These are phyloP conservation scores for Agrotis segetum DNA, from an alignment of 2,888 invertebrate species.

Conservation along the genomic window DNA sequence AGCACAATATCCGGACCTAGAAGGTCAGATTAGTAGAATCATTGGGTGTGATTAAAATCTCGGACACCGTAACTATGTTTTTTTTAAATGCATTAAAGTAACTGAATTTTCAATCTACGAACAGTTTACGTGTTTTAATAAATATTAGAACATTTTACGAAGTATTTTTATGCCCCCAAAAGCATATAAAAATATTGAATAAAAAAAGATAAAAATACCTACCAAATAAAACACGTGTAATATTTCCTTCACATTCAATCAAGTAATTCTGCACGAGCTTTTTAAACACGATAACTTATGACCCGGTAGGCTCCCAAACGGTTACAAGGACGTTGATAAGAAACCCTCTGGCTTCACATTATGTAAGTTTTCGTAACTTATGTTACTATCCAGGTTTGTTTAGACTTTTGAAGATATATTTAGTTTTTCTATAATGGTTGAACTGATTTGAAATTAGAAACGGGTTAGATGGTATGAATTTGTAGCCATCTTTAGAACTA, in stretches of 20 bases:
- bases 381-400: constrained; percentile 28
- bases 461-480: constrained; percentile 1
- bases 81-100: too few relatives aligned
- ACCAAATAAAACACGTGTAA: not conserved
- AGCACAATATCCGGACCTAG: too few relatives aligned
- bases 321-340: constrained; percentile 83
- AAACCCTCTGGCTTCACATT: constrained; percentile 67
- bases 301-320: constrained; percentile 77
- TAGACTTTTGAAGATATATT: constrained; percentile 10
- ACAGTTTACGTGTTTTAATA: too few relatives aligned
- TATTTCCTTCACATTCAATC: constrained; percentile 49
- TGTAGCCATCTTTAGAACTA: not conserved
- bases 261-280: constrained; percentile 56
- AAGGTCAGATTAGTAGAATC: too few relatives aligned
- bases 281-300: constrained; percentile 71
- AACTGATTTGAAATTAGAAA: constrained; percentile 30
- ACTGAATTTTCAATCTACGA: too few relatives aligned
- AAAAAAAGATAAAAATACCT: not conserved
- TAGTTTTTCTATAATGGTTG: not conserved
- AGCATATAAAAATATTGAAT: too few relatives aligned
- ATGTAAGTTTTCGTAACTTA: constrained; percentile 45
- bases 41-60: too few relatives aligned
- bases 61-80: too few relatives aligned
- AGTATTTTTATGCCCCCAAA: too few relatives aligned
- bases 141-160: too few relatives aligned